Conservation (phyloP, 2,888 invertebrate species). For the Morinoia aosen region DNA sequence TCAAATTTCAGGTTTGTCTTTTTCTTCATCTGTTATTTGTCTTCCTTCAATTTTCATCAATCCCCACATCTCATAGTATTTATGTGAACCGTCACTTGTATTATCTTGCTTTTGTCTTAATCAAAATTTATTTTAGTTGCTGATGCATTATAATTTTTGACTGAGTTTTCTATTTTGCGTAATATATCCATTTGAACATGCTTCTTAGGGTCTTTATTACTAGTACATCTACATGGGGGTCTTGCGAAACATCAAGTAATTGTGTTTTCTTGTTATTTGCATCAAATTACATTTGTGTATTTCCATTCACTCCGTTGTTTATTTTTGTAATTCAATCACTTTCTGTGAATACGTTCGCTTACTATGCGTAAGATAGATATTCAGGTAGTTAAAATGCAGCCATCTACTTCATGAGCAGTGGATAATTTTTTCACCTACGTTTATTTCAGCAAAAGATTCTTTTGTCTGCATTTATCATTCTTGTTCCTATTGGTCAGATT, state of each 20-base stretch:
- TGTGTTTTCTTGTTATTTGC: not conserved
- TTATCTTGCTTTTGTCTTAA: not conserved
- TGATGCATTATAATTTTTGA: not conserved
- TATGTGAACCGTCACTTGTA: no score
- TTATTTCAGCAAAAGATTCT: not conserved
- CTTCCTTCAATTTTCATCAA: no score
- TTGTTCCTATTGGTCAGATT: not conserved
- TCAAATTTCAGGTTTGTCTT: no score
- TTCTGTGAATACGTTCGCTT: not conserved
- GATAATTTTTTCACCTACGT: not conserved
- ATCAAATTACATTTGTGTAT: not conserved
- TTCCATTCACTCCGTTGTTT: not conserved
- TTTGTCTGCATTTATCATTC: not conserved
- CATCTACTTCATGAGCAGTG: not conserved
- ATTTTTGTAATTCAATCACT: not conserved
- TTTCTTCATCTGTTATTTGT: no score
- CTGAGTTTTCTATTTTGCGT: not conserved
- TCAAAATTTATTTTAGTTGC: not conserved
- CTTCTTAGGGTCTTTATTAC: no score
- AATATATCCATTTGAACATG: no score
- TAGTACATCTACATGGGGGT: not conserved
- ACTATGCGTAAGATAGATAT: not conserved
- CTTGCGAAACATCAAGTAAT: not conserved
- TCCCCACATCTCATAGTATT: no score
- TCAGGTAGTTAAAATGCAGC: not conserved